Percentiles rank a stretch among this genome's conserved stretches.
These are phyloP conservation scores for Stramonita haemastoma DNA, from an alignment of 2,888 invertebrate genomes.

Conservation along the genomic window DNA sequence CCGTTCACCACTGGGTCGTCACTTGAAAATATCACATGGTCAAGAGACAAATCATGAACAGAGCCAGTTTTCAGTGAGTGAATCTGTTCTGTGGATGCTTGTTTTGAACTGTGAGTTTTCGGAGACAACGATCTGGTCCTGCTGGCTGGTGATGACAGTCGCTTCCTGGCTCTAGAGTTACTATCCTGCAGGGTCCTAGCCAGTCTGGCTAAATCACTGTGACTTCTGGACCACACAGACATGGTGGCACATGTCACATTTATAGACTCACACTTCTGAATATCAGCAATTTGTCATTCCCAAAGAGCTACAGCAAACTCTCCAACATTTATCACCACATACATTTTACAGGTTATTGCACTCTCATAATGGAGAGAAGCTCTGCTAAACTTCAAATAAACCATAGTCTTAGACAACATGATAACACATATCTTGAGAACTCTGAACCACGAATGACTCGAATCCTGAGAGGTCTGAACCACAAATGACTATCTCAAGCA, in stretches of 20 bases:
- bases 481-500: background rate
- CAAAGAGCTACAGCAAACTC: background rate
- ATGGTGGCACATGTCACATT: constrained; percentile 26
- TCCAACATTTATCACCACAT: background rate
- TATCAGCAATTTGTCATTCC: background rate
- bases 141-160: constrained; percentile 1
- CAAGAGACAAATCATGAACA: background rate
- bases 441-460: background rate
- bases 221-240: constrained; percentile 54
- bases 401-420: background rate
- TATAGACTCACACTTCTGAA: background rate
- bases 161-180: constrained; percentile 38
- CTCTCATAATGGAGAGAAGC: background rate
- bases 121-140: constrained; percentile 41
- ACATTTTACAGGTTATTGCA: background rate
- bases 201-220: constrained; percentile 49
- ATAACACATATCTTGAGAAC: background rate
- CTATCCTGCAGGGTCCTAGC: constrained; percentile 48
- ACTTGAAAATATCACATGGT: background rate
- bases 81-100: background rate
- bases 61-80: background rate
- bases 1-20: background rate
- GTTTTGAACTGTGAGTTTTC: background rate
- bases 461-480: background rate
- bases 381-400: background rate